phyloP scores from a whole-genome alignment of 2,113 vertebrate genomes.

The Nothoprocta perdicaria region DNA sequence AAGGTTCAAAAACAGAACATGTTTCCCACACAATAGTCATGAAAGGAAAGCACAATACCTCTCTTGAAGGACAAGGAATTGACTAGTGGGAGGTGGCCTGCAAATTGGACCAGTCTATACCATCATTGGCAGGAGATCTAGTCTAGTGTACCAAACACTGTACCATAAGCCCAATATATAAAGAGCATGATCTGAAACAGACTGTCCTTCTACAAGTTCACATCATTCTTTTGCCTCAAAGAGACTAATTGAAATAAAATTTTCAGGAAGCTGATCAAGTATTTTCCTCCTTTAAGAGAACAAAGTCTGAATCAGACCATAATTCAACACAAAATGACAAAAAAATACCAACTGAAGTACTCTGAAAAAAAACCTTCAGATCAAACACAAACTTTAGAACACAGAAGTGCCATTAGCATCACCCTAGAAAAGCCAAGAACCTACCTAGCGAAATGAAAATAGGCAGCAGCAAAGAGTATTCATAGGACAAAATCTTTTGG shows the following conservation, averaged over 20 bases:
- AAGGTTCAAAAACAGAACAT: neutral
- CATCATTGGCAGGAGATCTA: neutral
- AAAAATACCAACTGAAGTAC: neutral
- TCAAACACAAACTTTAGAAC: neutral
- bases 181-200: neutral
- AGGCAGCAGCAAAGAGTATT: neutral
- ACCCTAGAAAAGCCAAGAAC: neutral
- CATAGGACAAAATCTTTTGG: neutral
- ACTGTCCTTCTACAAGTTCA: accelerated
- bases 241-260: neutral
- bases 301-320: neutral
- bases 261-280: neutral
- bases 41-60: neutral
- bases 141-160: neutral
- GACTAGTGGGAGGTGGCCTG: neutral
- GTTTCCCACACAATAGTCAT: neutral
- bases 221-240: neutral
- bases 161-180: neutral
- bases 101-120: neutral
- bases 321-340: neutral
- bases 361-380: neutral
- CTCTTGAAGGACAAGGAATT: neutral
- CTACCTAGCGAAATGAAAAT: neutral
- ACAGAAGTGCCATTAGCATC: neutral
- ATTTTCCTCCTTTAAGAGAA: neutral